phyloP scores from a whole-genome alignment of 2,797 vertebrate species.

The Merluccius polli region DNA sequence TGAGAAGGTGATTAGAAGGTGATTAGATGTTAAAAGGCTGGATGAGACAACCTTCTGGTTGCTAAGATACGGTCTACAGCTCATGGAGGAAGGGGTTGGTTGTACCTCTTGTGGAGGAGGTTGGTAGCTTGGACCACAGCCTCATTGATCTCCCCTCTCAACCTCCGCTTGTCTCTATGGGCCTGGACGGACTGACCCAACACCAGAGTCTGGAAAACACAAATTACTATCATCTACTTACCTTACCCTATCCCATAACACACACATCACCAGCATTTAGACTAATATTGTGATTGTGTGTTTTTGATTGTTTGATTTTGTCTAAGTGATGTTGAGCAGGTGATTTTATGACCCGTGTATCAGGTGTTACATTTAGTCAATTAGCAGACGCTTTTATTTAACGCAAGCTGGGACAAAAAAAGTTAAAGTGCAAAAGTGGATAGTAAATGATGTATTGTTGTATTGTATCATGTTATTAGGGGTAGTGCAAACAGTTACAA shows the following conservation, averaged over 20 bases:
- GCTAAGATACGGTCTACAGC: not conserved
- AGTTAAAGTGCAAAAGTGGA: not conserved
- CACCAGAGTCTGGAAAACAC: slow-evolving; percentile 49
- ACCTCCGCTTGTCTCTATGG: slow-evolving; percentile 48
- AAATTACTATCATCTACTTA: not conserved
- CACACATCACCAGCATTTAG: not conserved
- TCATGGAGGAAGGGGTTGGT: not conserved
- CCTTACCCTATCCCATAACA: not conserved
- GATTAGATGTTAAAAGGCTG: no score
- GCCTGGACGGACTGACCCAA: slow-evolving; percentile 40
- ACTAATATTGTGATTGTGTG: not conserved
- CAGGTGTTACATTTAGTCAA: not conserved
- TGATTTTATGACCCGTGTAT: not conserved
- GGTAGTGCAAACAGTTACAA: no score
- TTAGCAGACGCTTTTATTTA: not conserved
- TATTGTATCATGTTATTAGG: no score
- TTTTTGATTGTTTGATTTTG: not conserved
- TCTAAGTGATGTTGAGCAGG: not conserved
- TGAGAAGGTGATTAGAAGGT: no score
- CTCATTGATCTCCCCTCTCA: slow-evolving; percentile 57
- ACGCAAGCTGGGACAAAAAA: not conserved
- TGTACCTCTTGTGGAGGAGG: slow-evolving; percentile 60
- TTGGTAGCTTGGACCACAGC: slow-evolving; percentile 42
- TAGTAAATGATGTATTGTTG: not conserved
- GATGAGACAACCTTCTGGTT: not conserved